phyloP scores from a whole-genome alignment of 2,888 invertebrate genomes.

The Meghimatium bilineatum region DNA sequence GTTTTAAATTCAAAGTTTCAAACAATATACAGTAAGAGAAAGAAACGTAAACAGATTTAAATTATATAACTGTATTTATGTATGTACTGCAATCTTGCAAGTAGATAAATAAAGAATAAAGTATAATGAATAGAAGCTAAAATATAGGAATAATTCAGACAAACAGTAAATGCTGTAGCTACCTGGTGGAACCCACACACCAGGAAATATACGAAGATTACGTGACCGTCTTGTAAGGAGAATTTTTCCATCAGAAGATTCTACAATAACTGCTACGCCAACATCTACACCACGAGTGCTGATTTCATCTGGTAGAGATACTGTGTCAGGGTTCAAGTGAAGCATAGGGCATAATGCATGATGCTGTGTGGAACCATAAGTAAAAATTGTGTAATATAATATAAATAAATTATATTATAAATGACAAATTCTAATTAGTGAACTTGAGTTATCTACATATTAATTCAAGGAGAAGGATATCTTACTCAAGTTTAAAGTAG shows the following conservation, averaged over 20 bases:
- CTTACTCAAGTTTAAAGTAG: no score
- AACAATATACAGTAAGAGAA: no score
- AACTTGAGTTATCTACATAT: no score
- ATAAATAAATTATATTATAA: no score
- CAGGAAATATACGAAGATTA: constrained; percentile 77
- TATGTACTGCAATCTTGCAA: not conserved
- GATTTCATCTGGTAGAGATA: constrained; percentile 59
- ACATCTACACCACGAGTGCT: constrained; percentile 70
- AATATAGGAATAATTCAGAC: not conserved
- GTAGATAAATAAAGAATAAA: not conserved
- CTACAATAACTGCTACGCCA: constrained; percentile 76
- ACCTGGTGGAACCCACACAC: constrained; percentile 79
- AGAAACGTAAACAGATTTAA: not conserved
- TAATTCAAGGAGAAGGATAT: no score
- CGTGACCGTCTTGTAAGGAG: constrained; percentile 76
- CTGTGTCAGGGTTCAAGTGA: constrained; percentile 53
- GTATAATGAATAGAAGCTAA: not conserved
- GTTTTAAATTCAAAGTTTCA: no score
- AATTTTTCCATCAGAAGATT: constrained; percentile 76
- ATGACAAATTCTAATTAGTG: no score
- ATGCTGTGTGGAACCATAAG: constrained; percentile 57
- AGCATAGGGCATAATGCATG: constrained; percentile 73
- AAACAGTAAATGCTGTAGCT: not conserved
- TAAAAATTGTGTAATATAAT: not conserved
- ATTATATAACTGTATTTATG: not conserved